Evolutionary conservation across 2,888 invertebrate genomes (phyloP).

Genomic region (Xylota sylvarum): DNA sequence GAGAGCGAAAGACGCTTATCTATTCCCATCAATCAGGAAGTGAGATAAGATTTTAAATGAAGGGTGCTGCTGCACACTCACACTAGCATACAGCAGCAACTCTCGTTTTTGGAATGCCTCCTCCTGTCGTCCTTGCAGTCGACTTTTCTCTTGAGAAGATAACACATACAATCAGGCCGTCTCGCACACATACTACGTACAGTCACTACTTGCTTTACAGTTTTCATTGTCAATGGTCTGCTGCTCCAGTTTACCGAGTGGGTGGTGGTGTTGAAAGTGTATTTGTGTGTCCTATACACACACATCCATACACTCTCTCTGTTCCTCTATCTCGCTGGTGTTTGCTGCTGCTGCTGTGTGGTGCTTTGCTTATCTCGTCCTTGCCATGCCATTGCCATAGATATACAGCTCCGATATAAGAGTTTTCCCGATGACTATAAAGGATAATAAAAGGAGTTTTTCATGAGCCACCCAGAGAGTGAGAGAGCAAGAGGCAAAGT

Average conservation of each 20-base stretch:
- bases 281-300: constrained; percentile 25
- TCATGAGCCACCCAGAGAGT: constrained; percentile 68
- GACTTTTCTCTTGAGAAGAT: constrained; percentile 69
- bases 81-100: constrained; percentile 77
- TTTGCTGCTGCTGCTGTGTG: constrained; percentile 65
- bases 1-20: constrained; percentile 82
- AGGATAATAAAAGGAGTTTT: constrained; percentile 78
- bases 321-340: constrained; percentile 28
- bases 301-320: constrained; percentile 12
- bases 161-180: constrained; percentile 56
- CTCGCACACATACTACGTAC: constrained; percentile 12
- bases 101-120: constrained; percentile 80
- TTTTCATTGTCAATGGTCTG: constrained; percentile 73
- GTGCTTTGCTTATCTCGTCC: constrained; percentile 77
- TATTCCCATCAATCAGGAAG: constrained; percentile 85
- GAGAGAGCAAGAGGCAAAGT: constrained; percentile 70
- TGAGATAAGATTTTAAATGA: constrained; percentile 85
- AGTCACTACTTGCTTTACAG: constrained; percentile 18
- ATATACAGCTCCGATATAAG: constrained; percentile 77
- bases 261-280: constrained; percentile 26
- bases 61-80: constrained; percentile 78
- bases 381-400: constrained; percentile 77
- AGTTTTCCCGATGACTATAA: constrained; percentile 77
- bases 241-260: constrained; percentile 51
- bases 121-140: constrained; percentile 68